phyloP scores from a whole-genome alignment of 2,888 invertebrate species.

The Drosophila atripex region DNA sequence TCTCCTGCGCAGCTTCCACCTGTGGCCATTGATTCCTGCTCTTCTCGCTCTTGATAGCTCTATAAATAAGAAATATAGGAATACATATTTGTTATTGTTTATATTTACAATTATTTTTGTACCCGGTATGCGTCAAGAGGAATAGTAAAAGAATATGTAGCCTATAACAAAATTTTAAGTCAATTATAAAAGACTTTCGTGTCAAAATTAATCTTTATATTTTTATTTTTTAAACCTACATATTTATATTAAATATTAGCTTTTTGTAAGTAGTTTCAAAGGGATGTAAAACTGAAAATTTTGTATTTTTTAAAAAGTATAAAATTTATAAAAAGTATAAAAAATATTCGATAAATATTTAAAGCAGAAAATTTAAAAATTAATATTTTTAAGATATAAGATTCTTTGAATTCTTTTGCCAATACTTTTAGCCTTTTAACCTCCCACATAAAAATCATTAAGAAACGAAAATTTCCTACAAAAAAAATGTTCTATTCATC shows the following conservation, averaged over 20 bases:
- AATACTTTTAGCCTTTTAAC: too few relatives aligned
- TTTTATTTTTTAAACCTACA: too few relatives aligned
- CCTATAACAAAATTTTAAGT: too few relatives aligned
- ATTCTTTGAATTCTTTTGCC: too few relatives aligned
- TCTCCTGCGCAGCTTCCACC: constrained; percentile 68
- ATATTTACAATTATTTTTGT: constrained; percentile 63
- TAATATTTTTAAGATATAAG: too few relatives aligned
- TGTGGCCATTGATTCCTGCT: constrained; percentile 45
- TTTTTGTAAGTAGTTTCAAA: too few relatives aligned
- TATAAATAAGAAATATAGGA: constrained; percentile 44
- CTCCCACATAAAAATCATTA: not conserved
- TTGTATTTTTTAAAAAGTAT: too few relatives aligned
- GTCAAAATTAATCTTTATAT: not conserved
- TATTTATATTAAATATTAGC: too few relatives aligned
- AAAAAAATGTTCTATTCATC: not conserved
- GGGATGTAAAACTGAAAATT: too few relatives aligned
- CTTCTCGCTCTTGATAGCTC: constrained; percentile 16
- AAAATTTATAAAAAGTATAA: too few relatives aligned
- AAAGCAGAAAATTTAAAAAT: too few relatives aligned
- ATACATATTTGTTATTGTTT: constrained; percentile 72
- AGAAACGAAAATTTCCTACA: not conserved
- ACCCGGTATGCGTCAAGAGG: not conserved
- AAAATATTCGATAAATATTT: too few relatives aligned
- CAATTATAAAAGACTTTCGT: not conserved
- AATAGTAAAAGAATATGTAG: not conserved